Evolutionary conservation across 2,888 invertebrate genomes (phyloP).

Genomic region (Cheilosia urbana): DNA sequence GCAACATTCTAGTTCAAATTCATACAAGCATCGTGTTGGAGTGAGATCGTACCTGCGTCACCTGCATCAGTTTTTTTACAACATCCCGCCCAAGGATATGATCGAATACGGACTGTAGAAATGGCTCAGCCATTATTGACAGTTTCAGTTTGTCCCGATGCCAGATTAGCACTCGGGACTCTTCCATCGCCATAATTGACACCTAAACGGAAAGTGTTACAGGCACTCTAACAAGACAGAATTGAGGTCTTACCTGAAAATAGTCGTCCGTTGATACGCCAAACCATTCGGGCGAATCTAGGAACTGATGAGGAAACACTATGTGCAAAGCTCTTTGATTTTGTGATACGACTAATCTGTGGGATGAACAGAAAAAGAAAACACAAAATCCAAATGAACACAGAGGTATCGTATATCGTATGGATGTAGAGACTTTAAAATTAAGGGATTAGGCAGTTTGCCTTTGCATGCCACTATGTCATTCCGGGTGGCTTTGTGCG

Average conservation of each 20-base stretch:
- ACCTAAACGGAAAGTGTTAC: conserved; percentile 85
- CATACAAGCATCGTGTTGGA: conserved; percentile 2
- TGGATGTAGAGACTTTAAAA: conserved; percentile 1
- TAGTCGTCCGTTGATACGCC: conserved; percentile 93
- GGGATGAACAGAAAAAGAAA: conserved; percentile 40
- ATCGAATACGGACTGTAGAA: conserved; percentile 93
- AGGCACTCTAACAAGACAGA: not conserved
- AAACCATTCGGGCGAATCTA: conserved; percentile 95
- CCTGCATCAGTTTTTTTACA: conserved; percentile 94
- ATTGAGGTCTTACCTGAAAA: conserved; percentile 87
- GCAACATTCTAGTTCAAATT: conserved; percentile 50
- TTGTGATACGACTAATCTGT: conserved; percentile 92
- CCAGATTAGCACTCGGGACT: conserved; percentile 92
- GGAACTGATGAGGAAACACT: conserved; percentile 93
- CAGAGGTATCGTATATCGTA: not conserved
- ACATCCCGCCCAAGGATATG: conserved; percentile 93
- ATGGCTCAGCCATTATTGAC: conserved; percentile 92
- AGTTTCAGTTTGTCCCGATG: conserved; percentile 93
- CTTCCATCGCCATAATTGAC: conserved; percentile 94
- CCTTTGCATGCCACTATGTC: not conserved
- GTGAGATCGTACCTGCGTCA: conserved; percentile 83
- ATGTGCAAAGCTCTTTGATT: conserved; percentile 93
- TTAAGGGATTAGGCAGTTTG: conserved; percentile 16
- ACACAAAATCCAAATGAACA: conserved; percentile 5
- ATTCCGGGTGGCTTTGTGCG: conserved; percentile 27